A percentile compares a stretch with the other conserved stretches of the same genome.
These are phyloP conservation scores for Phlogophora meticulosa DNA, from an alignment of 2,888 invertebrate species.

Conservation along the genomic window DNA sequence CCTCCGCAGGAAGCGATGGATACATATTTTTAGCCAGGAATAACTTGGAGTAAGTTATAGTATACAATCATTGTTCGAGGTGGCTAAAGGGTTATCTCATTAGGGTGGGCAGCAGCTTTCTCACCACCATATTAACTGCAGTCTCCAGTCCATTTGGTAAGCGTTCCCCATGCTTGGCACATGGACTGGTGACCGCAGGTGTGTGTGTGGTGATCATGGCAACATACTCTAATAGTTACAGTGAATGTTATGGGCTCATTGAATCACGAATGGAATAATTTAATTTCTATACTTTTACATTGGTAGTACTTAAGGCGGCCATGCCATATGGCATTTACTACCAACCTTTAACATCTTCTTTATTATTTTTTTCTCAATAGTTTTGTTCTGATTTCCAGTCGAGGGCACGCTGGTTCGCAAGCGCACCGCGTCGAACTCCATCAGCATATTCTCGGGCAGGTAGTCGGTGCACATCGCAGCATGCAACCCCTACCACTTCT, in stretches of 20 bases:
- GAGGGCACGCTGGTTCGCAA: conserved; percentile 94
- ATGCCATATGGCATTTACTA: background rate
- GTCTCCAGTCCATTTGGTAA: conserved; percentile 14
- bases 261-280: too few species aligned
- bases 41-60: conserved; percentile 48
- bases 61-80: conserved; percentile 27
- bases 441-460: conserved; percentile 95
- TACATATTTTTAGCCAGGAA: conserved; percentile 42
- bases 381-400: conserved; percentile 89
- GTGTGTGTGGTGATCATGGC: background rate
- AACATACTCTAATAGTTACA: too few species aligned
- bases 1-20: conserved; percentile 52
- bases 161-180: background rate
- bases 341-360: background rate
- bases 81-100: background rate
- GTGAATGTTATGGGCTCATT: too few species aligned
- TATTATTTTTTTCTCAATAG: too few species aligned
- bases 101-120: conserved; percentile 21
- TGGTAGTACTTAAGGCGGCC: background rate
- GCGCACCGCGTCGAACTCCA: conserved; percentile 93
- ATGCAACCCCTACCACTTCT: conserved; percentile 61
- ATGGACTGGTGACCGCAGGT: background rate
- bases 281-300: too few species aligned
- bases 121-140: background rate
- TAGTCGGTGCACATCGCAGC: conserved; percentile 82